Evolutionary conservation across 2,113 vertebrate species (phyloP), one percentile per base, ranked within the genome.

Genomic region (Papio anubis): DNA sequence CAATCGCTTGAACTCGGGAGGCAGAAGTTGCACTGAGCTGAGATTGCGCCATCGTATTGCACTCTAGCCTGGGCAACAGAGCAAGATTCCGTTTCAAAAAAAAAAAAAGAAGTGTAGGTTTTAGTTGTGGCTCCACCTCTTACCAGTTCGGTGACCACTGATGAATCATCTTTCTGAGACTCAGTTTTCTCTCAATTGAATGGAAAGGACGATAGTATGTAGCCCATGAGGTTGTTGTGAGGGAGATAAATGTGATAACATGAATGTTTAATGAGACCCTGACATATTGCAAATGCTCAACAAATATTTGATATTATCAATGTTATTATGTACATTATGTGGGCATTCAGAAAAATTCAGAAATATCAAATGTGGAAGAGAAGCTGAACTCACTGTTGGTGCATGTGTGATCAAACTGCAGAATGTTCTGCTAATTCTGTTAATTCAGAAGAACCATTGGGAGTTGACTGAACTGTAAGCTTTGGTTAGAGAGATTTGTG

Each of bases 41-140:
- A 64, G 27, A 14, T 32, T 2, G 5, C 0, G 2, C 12, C 61
- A 14, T 13, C 14, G 61, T 12, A 30, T 13, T 30, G 61, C 61
- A 30, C 61, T 64, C 12, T 5, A 64, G 61, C 61, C 61, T 30
- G 5, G 27, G 27, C 6, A 13, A 32, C 27, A 14, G 61, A 64
- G 61, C 27, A 13, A 64, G 61, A 64, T 30, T 30, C 27, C 1
- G 5, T 30, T 12, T 64, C 2, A 14, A 13, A 64, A 61, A 27
- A 11, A 30, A 30, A 64, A 64, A 64, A 13, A 30, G 13, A 11
- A 13, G 13, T 57, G 10, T 7, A 84, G 57, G 23, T 92, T 95
- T 55, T 76, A 38, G 21, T 50, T 68, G 55, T 43, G 9, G 7
- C 48, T 68, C 16, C 18, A n/a, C 3, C 23, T 83, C 68, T 86